A percentile compares a stretch with the other conserved stretches of the same genome.
These are phyloP conservation scores for Corvus moneduloides DNA, from an alignment of 2,113 vertebrate genomes.

Conservation along the genomic window DNA sequence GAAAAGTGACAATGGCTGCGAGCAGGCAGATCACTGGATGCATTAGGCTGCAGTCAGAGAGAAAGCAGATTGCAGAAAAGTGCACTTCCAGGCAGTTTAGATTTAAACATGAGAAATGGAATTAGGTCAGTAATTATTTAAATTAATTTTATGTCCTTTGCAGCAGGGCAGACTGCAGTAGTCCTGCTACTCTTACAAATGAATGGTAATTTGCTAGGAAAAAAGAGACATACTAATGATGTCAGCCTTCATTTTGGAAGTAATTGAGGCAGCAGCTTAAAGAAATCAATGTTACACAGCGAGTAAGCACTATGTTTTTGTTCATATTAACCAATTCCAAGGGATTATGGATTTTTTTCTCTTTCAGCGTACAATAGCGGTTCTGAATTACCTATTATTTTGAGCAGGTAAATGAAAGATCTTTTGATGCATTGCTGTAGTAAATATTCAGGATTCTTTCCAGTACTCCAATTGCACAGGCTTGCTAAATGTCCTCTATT, in stretches of 20 bases:
- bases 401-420: conserved; percentile 33
- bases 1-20: background rate
- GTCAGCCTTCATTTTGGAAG: conserved; percentile 40
- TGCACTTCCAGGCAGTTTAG: conserved; percentile 35
- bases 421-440: background rate
- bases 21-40: background rate
- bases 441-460: background rate
- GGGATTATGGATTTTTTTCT: conserved; percentile 24
- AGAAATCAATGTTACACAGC: conserved; percentile 61
- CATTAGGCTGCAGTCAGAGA: background rate
- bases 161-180: conserved; percentile 24
- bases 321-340: conserved; percentile 43
- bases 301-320: conserved; percentile 38
- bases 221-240: conserved; percentile 57
- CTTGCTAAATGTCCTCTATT: background rate
- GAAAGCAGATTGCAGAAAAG: conserved; percentile 33
- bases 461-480: background rate
- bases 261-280: conserved; percentile 61
- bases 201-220: conserved; percentile 53
- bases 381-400: conserved; percentile 27
- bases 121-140: conserved; percentile 42
- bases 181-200: conserved; percentile 48
- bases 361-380: conserved; percentile 25
- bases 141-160: conserved; percentile 43
- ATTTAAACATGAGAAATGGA: conserved; percentile 14